Conservation (phyloP, 2,888 invertebrate genomes). For the Acleris emargana region DNA sequence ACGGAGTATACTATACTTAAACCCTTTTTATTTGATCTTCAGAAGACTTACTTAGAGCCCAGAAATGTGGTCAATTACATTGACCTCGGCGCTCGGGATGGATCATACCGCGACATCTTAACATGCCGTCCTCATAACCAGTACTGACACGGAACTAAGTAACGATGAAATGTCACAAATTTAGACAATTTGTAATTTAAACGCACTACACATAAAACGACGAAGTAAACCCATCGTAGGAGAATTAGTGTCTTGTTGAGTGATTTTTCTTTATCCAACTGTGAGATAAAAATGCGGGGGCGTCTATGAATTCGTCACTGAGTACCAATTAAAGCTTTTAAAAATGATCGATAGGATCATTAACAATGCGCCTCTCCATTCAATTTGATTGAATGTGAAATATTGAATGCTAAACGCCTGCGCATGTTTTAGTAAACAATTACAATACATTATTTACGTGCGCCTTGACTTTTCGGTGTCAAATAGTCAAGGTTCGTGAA, state of each 20-base stretch:
- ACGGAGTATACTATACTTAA: too few relatives aligned
- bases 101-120: too few relatives aligned
- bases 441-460: conserved; percentile 42
- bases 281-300: conserved; percentile 2
- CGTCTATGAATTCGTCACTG: conserved; percentile 13
- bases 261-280: not conserved
- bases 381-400: conserved; percentile 36
- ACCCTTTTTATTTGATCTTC: too few relatives aligned
- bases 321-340: conserved; percentile 49
- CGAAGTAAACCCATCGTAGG: too few relatives aligned
- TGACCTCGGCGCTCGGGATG: too few relatives aligned
- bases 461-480: conserved; percentile 68
- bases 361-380: conserved; percentile 26
- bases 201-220: too few relatives aligned
- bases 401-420: conserved; percentile 43
- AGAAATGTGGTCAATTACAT: too few relatives aligned
- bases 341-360: conserved; percentile 46
- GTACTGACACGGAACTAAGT: too few relatives aligned
- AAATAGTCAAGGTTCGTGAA: conserved; percentile 56
- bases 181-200: too few relatives aligned
- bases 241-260: not conserved
- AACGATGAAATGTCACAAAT: too few relatives aligned
- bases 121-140: too few relatives aligned
- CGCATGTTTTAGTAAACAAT: conserved; percentile 63
- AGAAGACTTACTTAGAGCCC: too few relatives aligned